These are phyloP conservation scores for Drosophila pallidifrons DNA, from an alignment of 1,140 invertebrate genomes.

Conservation along the genomic window DNA sequence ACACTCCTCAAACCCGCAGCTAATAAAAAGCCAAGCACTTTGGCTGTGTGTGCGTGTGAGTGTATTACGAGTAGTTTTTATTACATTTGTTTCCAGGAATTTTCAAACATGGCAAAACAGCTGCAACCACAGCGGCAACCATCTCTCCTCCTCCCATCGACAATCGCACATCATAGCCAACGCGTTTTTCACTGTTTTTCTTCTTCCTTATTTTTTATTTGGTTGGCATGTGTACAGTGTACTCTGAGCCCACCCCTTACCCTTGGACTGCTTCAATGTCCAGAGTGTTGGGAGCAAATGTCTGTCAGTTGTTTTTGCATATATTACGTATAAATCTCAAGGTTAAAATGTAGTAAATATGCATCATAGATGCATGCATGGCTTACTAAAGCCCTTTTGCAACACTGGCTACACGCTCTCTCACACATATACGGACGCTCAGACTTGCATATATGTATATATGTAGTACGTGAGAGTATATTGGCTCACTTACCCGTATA, in stretches of 20 bases:
- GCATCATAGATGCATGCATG: slow-evolving; percentile 57
- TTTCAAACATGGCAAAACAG: slow-evolving; percentile 81
- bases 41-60: slow-evolving; percentile 25
- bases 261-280: slow-evolving; percentile 9
- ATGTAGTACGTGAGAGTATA: background rate
- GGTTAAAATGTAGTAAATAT: slow-evolving; percentile 76
- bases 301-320: slow-evolving; percentile 57
- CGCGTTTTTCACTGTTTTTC: slow-evolving; percentile 63
- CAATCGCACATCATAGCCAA: slow-evolving; percentile 13
- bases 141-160: slow-evolving; percentile 7
- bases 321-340: slow-evolving; percentile 72
- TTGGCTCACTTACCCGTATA: slow-evolving; percentile 47
- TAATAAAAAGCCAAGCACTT: slow-evolving; percentile 72
- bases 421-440: background rate
- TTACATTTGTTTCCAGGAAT: slow-evolving; percentile 83
- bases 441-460: background rate
- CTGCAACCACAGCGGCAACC: slow-evolving; percentile 67
- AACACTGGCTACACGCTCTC: slow-evolving; percentile 2
- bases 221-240: slow-evolving; percentile 4
- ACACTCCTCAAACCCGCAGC: slow-evolving; percentile 64
- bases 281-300: slow-evolving; percentile 28
- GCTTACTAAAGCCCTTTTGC: slow-evolving; percentile 47
- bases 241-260: background rate
- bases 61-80: slow-evolving; percentile 80
- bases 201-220: slow-evolving; percentile 43